Base-by-base conservation (phyloP, 2,888 invertebrate species). In the Pseudococcus jackbeardsleyi region DNA sequence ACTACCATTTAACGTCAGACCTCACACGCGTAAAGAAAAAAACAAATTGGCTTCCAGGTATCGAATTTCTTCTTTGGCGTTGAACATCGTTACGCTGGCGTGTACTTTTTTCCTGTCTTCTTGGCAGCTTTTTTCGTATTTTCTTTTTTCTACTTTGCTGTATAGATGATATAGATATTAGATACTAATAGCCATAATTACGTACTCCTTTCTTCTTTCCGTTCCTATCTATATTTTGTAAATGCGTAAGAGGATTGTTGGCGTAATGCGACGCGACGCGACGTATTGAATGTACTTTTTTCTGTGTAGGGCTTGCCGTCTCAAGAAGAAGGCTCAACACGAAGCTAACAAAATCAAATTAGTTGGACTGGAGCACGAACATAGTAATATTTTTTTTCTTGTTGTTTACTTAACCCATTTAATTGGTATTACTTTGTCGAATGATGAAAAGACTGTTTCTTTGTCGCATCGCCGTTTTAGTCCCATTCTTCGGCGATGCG, bases 261-360 rank as follows among this genome's bases (percentile, higher is more conserved):
- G 33, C 17, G 72, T 33, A 17, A 17, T 72, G 33, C 64, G 64
- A 64, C 17, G 72, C 17, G 7, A 17, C 39, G 33, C 64, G 64
- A 64, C 22, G 84, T 85, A 54, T 85, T 54, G 84, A 22, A 22
- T 26, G 89, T 88, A 89, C 89, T 88, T 72, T 88, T 91, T 91
- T 39, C 33, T 33, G 26, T 39, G 19, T 91, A 93, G 99, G 89
- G 99, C 98, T 50, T 99, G 99, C 91, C 94, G 99, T 54, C 93
- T 99, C 91, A 99, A 99, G 94, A 99, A 99, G 92, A 99, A 99
- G 92, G 99, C 99, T 6, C 99, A 99, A 91, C 99, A 99, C 92
- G 99, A 99, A 92, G 99, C 99, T 2, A 99, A 99, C 91, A 99
- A 99, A 92, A 95, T 99, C 88, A 99, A 99, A 93, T 93, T 99